Percentiles rank a stretch among this genome's conserved stretches.
Conservation (phyloP, 2,113 vertebrate genomes). For the Antechinus stuartii region DNA sequence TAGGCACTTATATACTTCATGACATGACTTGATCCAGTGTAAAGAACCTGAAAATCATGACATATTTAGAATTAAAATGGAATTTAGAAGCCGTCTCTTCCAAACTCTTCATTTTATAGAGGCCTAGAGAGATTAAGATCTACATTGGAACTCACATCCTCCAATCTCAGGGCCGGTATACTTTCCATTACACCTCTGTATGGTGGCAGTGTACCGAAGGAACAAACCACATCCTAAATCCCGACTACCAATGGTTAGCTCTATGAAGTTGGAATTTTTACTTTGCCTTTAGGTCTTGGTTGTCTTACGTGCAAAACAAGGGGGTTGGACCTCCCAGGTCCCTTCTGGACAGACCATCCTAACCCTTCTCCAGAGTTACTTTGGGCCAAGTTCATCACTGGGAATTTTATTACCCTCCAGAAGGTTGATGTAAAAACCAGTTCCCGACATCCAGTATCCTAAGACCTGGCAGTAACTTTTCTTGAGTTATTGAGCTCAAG, state of each 20-base stretch:
- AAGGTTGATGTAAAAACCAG: neutral
- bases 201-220: neutral
- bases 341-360: neutral
- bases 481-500: neutral
- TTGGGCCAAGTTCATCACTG: slow-evolving; percentile 12
- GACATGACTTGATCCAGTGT: neutral
- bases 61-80: neutral
- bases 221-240: neutral
- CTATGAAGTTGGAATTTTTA: neutral
- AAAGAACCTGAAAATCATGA: neutral
- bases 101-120: neutral
- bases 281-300: neutral
- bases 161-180: neutral
- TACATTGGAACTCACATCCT: neutral
- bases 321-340: neutral
- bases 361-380: neutral
- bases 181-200: neutral
- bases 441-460: too few species aligned
- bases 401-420: slow-evolving; percentile 13
- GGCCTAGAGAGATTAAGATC: neutral
- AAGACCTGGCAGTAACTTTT: neutral
- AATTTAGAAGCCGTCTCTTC: neutral
- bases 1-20: neutral
- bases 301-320: neutral
- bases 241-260: neutral